Evolutionary conservation across 2,797 vertebrate species (phyloP).

Genomic region (Myoxocephalus aenaeus): DNA sequence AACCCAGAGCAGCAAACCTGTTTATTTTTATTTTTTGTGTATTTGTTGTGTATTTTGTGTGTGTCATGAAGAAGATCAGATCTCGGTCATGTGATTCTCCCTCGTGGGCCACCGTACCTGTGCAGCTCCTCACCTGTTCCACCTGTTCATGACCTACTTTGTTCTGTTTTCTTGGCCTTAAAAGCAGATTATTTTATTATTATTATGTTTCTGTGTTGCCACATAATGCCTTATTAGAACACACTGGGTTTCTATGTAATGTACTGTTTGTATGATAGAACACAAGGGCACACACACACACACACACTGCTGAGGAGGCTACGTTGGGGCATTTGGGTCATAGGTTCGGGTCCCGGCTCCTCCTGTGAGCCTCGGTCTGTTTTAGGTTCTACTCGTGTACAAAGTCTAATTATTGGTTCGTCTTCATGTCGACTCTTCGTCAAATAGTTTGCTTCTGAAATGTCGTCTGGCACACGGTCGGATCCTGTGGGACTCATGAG

Average conservation of each 20-base stretch:
- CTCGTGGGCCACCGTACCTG: not conserved
- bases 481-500: not conserved
- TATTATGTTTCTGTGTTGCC: slow-evolving; percentile 63
- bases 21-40: not conserved
- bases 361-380: no score
- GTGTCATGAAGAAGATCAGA: no score
- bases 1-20: not conserved
- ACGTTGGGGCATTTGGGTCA: no score
- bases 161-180: slow-evolving; percentile 72
- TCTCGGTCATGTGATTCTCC: not conserved
- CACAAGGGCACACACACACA: slow-evolving; percentile 62
- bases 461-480: slow-evolving; percentile 67
- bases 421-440: slow-evolving; percentile 74
- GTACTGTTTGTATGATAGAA: slow-evolving; percentile 66
- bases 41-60: no score
- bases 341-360: no score
- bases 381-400: slow-evolving; percentile 71
- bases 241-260: slow-evolving; percentile 68
- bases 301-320: no score
- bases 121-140: not conserved
- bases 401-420: slow-evolving; percentile 70
- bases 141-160: slow-evolving; percentile 10
- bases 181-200: slow-evolving; percentile 39
- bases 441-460: slow-evolving; percentile 72
- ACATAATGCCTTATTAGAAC: slow-evolving; percentile 83